phyloP scores from a whole-genome alignment of 2,888 invertebrate genomes.

The Eristalis tenax region DNA sequence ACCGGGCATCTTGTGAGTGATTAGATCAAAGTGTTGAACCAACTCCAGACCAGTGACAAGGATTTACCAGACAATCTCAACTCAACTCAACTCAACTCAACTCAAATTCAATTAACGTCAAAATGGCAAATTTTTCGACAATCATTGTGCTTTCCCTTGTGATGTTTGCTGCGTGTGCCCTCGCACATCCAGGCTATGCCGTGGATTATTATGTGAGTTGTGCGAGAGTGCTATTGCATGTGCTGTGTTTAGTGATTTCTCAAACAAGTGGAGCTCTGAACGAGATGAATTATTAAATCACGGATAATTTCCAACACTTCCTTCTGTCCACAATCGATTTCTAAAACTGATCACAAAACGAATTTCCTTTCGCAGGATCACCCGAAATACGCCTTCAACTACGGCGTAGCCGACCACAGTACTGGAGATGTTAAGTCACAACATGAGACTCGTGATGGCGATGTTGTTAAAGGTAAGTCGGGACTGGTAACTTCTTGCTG shows the following conservation, averaged over 20 bases:
- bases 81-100: neutral
- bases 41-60: slow-evolving; percentile 73
- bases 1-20: slow-evolving; percentile 80
- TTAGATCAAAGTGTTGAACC: slow-evolving; percentile 77
- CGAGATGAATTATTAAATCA: neutral
- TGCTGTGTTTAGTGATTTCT: neutral
- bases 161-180: slow-evolving; percentile 76
- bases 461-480: slow-evolving; percentile 84
- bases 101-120: neutral
- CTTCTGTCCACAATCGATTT: neutral
- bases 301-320: neutral
- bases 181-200: slow-evolving; percentile 81
- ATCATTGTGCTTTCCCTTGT: slow-evolving; percentile 77
- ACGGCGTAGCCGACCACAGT: slow-evolving; percentile 84
- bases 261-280: neutral
- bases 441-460: slow-evolving; percentile 85
- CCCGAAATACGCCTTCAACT: slow-evolving; percentile 85
- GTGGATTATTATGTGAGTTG: slow-evolving; percentile 85
- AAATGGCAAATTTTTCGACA: slow-evolving; percentile 77
- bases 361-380: slow-evolving; percentile 80
- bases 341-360: neutral
- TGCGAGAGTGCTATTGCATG: neutral
- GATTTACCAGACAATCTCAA: neutral
- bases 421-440: slow-evolving; percentile 85
- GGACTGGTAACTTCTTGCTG: neutral